Base-by-base conservation (phyloP, 2,888 invertebrate genomes). In the Nemotelus pantherinus region DNA sequence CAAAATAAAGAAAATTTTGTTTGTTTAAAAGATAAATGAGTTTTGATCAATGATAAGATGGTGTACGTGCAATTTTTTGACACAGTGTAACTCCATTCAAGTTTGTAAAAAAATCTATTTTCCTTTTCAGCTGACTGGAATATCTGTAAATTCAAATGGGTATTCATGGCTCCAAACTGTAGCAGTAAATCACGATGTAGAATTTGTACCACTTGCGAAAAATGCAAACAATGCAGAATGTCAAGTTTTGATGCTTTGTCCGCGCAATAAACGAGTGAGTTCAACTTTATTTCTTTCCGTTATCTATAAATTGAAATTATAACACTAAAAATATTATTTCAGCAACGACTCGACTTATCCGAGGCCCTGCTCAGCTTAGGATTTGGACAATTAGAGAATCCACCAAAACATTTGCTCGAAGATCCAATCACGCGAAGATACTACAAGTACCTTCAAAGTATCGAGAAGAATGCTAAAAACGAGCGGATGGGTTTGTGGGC, bases 141-240 rank as follows among this genome's bases (percentile, higher is more conserved):
- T 87, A 3, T 80, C 81, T 2, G 84, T 87, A 3, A 86, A 86
- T 80, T 83, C 85, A 25, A 87, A 87, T 80, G 87, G 87, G 2
- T 85, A 83, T 75, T 84, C 87, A 0, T 89, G 89, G 89, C 82
- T 89, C 74, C 88, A 89, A 81, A 86, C 86, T 70, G 85, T 89
- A 65, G 83, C 88, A 3, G 83, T 85, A 48, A 88, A 86, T 41
- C 86, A 87, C 4, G 82, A 84, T 68, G 83, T 89, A 45, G 85
- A 84, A 80, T 88, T 89, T 80, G 81, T 88, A 81, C 89, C 89
- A 10, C 64, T 90, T 3, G 80, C 83, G 47, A 85, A 82, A 58
- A 82, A 85, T 1, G 83, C 84, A 68, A 84, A 88, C 60, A 88
- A 83, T 81, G 84, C 89, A 39, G 85, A 87, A 41, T 89, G 89